These are phyloP conservation scores for Austrolebias charrua DNA, from an alignment of 2,797 vertebrate genomes.

Conservation along the genomic window DNA sequence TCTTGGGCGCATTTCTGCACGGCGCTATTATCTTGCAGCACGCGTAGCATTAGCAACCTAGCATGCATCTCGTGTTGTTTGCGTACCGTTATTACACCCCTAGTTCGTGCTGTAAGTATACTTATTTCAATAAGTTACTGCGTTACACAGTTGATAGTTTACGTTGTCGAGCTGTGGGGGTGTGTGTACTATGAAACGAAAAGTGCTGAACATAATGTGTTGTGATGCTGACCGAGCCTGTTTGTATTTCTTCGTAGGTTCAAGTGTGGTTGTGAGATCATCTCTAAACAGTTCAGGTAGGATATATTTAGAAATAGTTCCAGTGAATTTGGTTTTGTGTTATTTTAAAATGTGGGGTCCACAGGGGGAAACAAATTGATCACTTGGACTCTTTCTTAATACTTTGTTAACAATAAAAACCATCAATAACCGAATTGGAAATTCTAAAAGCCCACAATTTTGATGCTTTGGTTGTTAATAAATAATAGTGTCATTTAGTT, in stretches of 20 bases:
- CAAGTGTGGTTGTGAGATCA: background rate
- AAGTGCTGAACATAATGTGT: background rate
- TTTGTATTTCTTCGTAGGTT: slow-evolving; percentile 3
- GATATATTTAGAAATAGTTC: no score
- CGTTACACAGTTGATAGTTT: slow-evolving; percentile 1
- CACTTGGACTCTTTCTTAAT: slow-evolving; percentile 1
- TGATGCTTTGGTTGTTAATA: background rate
- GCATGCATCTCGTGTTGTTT: no score
- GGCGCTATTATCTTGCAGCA: no score
- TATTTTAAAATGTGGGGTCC: no score
- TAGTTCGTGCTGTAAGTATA: no score
- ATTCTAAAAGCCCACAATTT: background rate
- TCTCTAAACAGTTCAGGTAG: background rate
- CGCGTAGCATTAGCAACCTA: no score
- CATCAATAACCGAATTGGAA: background rate
- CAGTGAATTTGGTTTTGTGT: no score
- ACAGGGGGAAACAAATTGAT: background rate
- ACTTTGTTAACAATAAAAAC: slow-evolving; percentile 1
- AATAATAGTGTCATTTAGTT: background rate
- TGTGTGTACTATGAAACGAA: background rate
- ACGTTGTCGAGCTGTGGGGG: background rate
- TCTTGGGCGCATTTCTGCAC: no score
- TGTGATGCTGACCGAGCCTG: background rate
- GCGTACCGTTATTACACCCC: no score
- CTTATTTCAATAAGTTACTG: background rate